Base-by-base conservation (phyloP, 2,888 invertebrate genomes). In the Eubasilissa splendida region DNA sequence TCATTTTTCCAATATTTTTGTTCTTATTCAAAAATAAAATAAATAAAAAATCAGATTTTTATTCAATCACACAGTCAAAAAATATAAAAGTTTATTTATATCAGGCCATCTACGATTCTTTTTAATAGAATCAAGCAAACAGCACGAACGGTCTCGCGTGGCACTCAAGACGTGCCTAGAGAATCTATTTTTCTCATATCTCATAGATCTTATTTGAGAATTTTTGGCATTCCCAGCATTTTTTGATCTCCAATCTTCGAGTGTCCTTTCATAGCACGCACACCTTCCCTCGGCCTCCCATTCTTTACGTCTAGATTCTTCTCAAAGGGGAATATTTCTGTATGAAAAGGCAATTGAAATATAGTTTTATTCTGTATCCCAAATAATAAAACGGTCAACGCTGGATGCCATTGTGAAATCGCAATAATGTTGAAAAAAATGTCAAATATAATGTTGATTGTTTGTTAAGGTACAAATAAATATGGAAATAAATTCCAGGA, bases 241-340 rank as follows among this genome's bases (percentile, higher is more conserved):
- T 83, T 82, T 82, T 79, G 82, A 83, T 83, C 83, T 83, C 66
- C 83, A 82, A 83, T 83, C 83, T 82, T 78, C 65, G 76, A 82
- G 83, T 81, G 80, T 82, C 77, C 82, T 82, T 66, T 74, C 73
- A 74, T 73, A 54, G 73, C 75, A 80, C 60, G 79, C 59, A 59
- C 74, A 74, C 79, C 75, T 60, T 63, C 42, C 22, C 22, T 31
- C 42, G 52, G 4, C 80, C 56, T 75, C 76, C 65, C 53, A 52
- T 76, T 76, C 42, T 75, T 80, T 73, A 66, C 76, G 42, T 42
- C 42, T 42, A 42, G 42, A 42, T 53, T 8, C 76, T 42, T 74
- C 76, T 54, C 70, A 79, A 76, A 78, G 79, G 76, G 76, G 77
- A 78, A 80, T 75, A 78, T 78, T 74, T 60, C 71, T 58, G 75